Evolutionary conservation across 2,113 vertebrate genomes (phyloP).

Genomic region (Eonycteris spelaea): DNA sequence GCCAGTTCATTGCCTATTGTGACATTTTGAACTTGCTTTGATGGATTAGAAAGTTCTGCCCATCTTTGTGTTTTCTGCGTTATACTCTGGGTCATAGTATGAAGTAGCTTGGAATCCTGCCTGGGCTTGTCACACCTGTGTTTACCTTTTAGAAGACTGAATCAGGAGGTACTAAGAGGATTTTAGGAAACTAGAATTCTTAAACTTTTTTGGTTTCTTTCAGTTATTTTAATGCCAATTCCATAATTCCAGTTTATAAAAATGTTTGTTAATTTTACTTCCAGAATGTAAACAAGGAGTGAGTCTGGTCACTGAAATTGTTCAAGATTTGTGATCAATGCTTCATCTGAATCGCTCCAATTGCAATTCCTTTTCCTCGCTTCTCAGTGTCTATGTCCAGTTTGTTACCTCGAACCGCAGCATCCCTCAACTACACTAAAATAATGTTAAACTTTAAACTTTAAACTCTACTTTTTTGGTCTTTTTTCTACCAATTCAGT

Average conservation of each 20-base stretch:
- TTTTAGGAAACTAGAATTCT: background rate
- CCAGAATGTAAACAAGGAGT: background rate
- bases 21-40: background rate
- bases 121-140: accelerated
- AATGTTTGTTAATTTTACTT: background rate
- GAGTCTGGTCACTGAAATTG: background rate
- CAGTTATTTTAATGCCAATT: background rate
- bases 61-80: background rate
- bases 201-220: background rate
- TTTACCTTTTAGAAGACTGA: background rate
- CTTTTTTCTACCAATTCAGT: background rate
- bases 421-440: background rate
- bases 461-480: background rate
- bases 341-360: background rate
- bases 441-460: background rate
- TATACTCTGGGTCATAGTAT: background rate
- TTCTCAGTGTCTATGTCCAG: background rate
- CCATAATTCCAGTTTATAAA: background rate
- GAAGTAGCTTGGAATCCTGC: background rate
- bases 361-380: background rate
- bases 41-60: background rate
- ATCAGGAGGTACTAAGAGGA: background rate
- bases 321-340: background rate
- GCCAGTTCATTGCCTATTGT: background rate
- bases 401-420: background rate